These are phyloP conservation scores for Phocides pigmalion DNA, from an alignment of 1,140 invertebrate genomes.

Conservation along the genomic window DNA sequence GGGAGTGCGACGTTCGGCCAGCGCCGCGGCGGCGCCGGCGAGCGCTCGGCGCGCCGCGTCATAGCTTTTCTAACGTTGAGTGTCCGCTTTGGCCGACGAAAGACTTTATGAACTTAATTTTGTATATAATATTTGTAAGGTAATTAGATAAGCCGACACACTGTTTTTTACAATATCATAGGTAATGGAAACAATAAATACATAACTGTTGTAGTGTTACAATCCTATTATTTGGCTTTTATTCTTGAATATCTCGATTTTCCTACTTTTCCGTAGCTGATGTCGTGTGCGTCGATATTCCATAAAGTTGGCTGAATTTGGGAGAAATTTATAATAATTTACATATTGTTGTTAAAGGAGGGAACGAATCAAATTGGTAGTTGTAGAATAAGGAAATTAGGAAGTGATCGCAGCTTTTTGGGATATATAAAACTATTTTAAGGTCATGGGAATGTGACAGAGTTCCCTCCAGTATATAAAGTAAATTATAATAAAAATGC, in stretches of 20 bases:
- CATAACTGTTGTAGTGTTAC: slow-evolving; percentile 78
- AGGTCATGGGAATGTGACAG: slow-evolving; percentile 43
- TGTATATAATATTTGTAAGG: slow-evolving; percentile 80
- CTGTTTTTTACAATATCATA: slow-evolving; percentile 83
- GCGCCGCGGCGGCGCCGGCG: slow-evolving; percentile 21
- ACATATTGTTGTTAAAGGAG: slow-evolving; percentile 47
- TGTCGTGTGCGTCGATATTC: slow-evolving; percentile 38
- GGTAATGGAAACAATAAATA: slow-evolving; percentile 70
- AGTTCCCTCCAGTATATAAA: slow-evolving; percentile 61
- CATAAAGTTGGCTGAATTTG: not conserved
- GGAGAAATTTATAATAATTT: slow-evolving; percentile 38
- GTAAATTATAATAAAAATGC: slow-evolving; percentile 51
- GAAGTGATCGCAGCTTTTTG: slow-evolving; percentile 59
- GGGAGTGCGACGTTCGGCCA: slow-evolving; percentile 19
- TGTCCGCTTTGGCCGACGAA: slow-evolving; percentile 73
- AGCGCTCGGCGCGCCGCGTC: slow-evolving; percentile 40
- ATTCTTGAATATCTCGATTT: slow-evolving; percentile 49
- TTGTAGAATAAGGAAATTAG: slow-evolving; percentile 61
- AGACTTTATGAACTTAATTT: slow-evolving; percentile 77
- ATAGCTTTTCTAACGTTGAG: slow-evolving; percentile 54
- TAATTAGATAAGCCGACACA: slow-evolving; percentile 73
- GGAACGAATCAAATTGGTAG: slow-evolving; percentile 56
- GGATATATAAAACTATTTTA: slow-evolving; percentile 62
- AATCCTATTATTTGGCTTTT: slow-evolving; percentile 58
- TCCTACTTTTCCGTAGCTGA: slow-evolving; percentile 46